A percentile compares a stretch with the other conserved stretches of the same genome.
Evolutionary conservation across 2,797 vertebrate species (phyloP).

Genomic region (Nyctalus aviator): DNA sequence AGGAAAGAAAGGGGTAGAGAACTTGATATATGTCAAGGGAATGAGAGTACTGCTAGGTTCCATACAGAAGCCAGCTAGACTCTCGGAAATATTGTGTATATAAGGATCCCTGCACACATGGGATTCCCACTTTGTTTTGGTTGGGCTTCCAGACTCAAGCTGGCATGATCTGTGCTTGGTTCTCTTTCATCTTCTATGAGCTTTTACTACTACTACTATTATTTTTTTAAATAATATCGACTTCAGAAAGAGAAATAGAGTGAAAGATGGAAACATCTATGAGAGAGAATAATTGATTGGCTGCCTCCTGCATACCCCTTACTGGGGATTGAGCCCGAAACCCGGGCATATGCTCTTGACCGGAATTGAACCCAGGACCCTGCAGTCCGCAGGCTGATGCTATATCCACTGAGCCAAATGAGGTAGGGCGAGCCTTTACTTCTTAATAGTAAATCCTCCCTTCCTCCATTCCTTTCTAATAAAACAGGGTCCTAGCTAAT

Average conservation of each 20-base stretch:
- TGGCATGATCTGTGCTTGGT: neutral
- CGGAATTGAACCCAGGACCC: no score
- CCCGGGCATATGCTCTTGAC: no score
- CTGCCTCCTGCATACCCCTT: neutral
- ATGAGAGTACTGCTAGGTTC: neutral
- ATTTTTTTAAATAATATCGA: no score
- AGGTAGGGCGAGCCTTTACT: neutral
- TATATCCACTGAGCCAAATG: no score
- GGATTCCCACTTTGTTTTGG: neutral
- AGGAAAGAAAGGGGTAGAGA: neutral
- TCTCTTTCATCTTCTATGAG: neutral
- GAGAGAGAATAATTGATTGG: no score
- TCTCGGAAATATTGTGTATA: neutral
- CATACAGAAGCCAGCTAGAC: neutral
- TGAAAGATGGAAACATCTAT: no score
- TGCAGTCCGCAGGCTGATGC: no score
- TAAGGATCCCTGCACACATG: neutral
- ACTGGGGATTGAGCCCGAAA: neutral
- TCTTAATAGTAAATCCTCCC: neutral
- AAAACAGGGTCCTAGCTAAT: conserved; percentile 28
- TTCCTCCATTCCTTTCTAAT: neutral
- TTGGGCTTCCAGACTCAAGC: neutral
- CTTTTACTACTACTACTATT: no score
- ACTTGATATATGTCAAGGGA: neutral
- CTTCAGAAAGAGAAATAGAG: no score